phyloP scores from a whole-genome alignment of 2,797 vertebrate genomes.

The Cossypha caffra region DNA sequence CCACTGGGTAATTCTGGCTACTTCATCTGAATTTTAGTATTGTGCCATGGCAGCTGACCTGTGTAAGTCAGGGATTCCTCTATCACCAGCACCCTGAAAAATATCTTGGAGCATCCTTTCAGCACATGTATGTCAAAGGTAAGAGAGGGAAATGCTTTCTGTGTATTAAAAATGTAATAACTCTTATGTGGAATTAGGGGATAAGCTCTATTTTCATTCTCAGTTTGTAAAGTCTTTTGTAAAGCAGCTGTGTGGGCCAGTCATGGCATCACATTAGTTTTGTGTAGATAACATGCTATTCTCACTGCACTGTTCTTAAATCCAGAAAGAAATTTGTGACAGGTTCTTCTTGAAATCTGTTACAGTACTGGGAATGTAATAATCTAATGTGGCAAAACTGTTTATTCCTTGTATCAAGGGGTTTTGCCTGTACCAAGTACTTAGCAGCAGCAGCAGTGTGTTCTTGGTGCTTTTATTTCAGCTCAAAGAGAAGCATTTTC shows the following conservation, averaged over 20 bases:
- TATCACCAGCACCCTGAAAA: not conserved
- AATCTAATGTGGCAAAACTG: not conserved
- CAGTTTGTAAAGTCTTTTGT: not conserved
- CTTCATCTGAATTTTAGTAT: slow-evolving; percentile 44
- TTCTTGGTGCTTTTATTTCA: slow-evolving; percentile 53
- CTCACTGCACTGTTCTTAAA: not conserved
- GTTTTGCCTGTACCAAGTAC: slow-evolving; percentile 13
- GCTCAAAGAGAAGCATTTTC: slow-evolving; percentile 24
- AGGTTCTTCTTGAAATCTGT: not conserved
- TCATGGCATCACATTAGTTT: not conserved
- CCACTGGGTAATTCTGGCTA: slow-evolving; percentile 42
- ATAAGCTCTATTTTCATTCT: not conserved
- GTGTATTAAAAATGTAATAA: not conserved
- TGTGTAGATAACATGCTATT: not conserved
- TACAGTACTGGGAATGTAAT: not conserved
- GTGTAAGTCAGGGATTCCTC: slow-evolving; percentile 16
- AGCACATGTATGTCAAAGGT: slow-evolving; percentile 2
- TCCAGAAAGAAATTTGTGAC: slow-evolving; percentile 30
- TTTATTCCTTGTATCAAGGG: not conserved
- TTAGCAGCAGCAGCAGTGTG: not conserved
- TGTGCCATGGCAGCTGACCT: slow-evolving; percentile 30
- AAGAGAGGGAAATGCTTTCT: slow-evolving; percentile 12
- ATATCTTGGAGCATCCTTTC: slow-evolving; percentile 19
- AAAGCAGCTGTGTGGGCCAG: not conserved
- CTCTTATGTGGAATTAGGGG: not conserved